Evolutionary conservation across 2,888 invertebrate species (phyloP).

Genomic region (Clepsis dumicolana): DNA sequence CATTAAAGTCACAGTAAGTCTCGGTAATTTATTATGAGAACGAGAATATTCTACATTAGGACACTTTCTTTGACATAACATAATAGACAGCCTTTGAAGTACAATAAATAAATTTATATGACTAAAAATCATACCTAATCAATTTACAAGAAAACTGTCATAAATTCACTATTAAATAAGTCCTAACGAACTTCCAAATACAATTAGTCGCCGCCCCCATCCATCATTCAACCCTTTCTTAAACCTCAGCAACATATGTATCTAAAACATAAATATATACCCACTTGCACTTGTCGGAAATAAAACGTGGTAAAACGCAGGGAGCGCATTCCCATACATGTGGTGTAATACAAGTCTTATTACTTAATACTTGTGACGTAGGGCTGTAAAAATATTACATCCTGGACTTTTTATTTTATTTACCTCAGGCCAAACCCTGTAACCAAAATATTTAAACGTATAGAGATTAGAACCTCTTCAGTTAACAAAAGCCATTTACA

Average conservation of each 20-base stretch:
- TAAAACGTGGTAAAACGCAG: constrained; percentile 31
- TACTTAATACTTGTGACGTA: constrained; percentile 13
- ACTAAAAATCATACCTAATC: not conserved
- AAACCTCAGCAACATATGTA: not conserved
- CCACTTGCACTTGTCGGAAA: constrained; percentile 29
- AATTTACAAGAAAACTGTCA: not conserved
- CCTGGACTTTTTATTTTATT: not conserved
- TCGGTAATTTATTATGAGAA: too few relatives aligned
- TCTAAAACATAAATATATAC: constrained; percentile 12
- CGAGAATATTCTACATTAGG: too few relatives aligned
- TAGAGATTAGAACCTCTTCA: too few relatives aligned
- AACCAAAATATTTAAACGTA: not conserved
- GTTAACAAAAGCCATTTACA: too few relatives aligned
- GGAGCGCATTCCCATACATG: constrained; percentile 36
- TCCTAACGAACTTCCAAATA: constrained; percentile 33
- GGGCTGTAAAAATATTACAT: constrained; percentile 34
- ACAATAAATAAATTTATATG: not conserved
- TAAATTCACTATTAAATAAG: constrained; percentile 9
- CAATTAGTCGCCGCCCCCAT: constrained; percentile 34
- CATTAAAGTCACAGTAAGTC: too few relatives aligned
- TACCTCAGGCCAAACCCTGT: not conserved
- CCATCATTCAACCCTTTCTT: constrained; percentile 29
- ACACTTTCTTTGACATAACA: not conserved
- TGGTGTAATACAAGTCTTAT: constrained; percentile 38
- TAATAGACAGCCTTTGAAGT: too few relatives aligned